Percentiles rank a stretch among this genome's conserved stretches.
These are phyloP conservation scores for Pharmacophagus antenor DNA, from an alignment of 2,888 invertebrate species.

Conservation along the genomic window DNA sequence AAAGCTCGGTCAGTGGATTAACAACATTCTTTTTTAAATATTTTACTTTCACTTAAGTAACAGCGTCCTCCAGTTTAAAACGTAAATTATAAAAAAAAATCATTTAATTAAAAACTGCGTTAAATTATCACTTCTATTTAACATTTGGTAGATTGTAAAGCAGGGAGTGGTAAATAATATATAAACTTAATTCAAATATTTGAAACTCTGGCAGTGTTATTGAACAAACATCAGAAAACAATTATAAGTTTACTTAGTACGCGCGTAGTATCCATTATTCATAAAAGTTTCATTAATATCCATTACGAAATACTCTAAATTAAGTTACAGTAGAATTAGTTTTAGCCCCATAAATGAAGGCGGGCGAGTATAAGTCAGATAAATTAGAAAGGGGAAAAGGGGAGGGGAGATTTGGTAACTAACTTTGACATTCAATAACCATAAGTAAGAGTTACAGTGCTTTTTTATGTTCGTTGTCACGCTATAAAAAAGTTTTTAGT, in stretches of 20 bases:
- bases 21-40: too few species aligned
- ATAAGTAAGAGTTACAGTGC: slow-evolving; percentile 11
- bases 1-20: too few species aligned
- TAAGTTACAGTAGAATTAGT: slow-evolving; percentile 34
- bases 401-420: slow-evolving; percentile 28
- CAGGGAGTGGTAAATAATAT: not conserved
- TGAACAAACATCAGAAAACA: slow-evolving; percentile 20
- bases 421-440: slow-evolving; percentile 36
- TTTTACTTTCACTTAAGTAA: too few species aligned
- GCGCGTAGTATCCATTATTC: slow-evolving; percentile 27
- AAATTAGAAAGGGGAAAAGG: slow-evolving; percentile 26
- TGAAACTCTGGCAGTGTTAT: not conserved
- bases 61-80: too few species aligned
- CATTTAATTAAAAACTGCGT: too few species aligned
- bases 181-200: not conserved
- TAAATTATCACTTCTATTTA: too few species aligned
- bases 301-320: slow-evolving; percentile 36
- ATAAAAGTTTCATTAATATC: slow-evolving; percentile 34
- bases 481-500: not conserved
- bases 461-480: slow-evolving; percentile 10
- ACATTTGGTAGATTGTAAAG: not conserved
- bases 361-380: slow-evolving; percentile 23
- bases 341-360: slow-evolving; percentile 29
- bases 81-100: too few species aligned
- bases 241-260: slow-evolving; percentile 19